Conservation (phyloP, 2,113 vertebrate genomes). For the Argyrosomus japonicus region DNA sequence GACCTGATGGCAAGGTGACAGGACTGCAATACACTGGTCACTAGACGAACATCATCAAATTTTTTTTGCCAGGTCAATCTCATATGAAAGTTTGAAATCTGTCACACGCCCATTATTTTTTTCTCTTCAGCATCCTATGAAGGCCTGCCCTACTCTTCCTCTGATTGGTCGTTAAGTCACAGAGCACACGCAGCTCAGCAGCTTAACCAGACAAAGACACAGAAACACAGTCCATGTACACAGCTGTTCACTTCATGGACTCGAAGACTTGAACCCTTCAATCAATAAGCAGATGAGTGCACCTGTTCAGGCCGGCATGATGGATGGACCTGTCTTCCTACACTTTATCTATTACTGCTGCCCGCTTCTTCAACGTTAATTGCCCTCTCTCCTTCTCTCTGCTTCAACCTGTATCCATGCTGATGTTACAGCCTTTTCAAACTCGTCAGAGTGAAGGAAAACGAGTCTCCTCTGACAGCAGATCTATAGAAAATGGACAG, state of each 20-base stretch:
- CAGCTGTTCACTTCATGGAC: constrained; percentile 10
- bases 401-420: not conserved
- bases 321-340: not conserved
- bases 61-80: too few relatives aligned
- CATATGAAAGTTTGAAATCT: too few relatives aligned
- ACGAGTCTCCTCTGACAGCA: not conserved
- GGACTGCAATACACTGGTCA: too few relatives aligned
- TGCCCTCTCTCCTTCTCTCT: not conserved
- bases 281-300: constrained; percentile 17
- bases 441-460: not conserved
- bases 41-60: too few relatives aligned
- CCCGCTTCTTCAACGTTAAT: constrained; percentile 1
- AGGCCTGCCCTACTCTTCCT: not conserved
- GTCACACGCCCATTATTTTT: not conserved
- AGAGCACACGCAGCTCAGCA: not conserved
- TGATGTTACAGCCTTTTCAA: not conserved
- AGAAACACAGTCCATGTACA: constrained; percentile 1
- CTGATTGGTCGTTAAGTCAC: not conserved
- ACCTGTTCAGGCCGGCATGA: constrained; percentile 3
- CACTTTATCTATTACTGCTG: not conserved
- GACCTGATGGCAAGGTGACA: too few relatives aligned
- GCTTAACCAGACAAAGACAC: constrained; percentile 4
- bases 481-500: not conserved
- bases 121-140: not conserved
- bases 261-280: not conserved